These are phyloP conservation scores for Rhimphoctona megacephalus DNA, from an alignment of 2,888 invertebrate species.

Conservation along the genomic window DNA sequence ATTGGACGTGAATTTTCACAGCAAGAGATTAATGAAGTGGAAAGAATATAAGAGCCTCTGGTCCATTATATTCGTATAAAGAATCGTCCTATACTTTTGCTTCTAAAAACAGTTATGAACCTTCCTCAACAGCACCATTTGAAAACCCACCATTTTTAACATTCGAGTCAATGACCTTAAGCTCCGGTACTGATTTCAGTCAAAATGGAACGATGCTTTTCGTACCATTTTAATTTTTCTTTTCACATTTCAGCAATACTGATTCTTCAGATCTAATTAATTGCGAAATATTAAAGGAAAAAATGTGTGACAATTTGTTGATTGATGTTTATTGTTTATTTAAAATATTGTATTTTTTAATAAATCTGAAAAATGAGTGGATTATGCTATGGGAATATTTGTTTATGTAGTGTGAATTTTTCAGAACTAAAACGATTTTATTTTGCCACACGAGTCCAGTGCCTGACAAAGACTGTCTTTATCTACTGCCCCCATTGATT, in stretches of 20 bases:
- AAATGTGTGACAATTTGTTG: not conserved
- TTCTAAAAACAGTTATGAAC: slow-evolving; percentile 8
- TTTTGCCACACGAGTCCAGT: not conserved
- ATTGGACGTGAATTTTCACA: slow-evolving; percentile 53
- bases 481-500: slow-evolving; percentile 50
- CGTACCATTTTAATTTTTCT: not conserved
- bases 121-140: not conserved
- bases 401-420: not conserved
- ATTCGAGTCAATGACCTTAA: slow-evolving; percentile 13
- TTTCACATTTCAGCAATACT: not conserved
- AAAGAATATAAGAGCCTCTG: slow-evolving; percentile 40
- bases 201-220: not conserved
- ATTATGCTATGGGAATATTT: not conserved
- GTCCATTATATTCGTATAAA: slow-evolving; percentile 36
- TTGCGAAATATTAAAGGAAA: not conserved
- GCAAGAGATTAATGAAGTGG: slow-evolving; percentile 61
- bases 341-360: not conserved
- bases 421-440: not conserved
- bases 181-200: not conserved
- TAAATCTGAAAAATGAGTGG: not conserved
- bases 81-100: slow-evolving; percentile 1
- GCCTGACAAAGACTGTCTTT: slow-evolving; percentile 54
- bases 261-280: not conserved
- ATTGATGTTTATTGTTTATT: not conserved
- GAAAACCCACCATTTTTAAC: not conserved